Base-by-base conservation (phyloP, 2,113 vertebrate species). In the Crocuta crocuta region DNA sequence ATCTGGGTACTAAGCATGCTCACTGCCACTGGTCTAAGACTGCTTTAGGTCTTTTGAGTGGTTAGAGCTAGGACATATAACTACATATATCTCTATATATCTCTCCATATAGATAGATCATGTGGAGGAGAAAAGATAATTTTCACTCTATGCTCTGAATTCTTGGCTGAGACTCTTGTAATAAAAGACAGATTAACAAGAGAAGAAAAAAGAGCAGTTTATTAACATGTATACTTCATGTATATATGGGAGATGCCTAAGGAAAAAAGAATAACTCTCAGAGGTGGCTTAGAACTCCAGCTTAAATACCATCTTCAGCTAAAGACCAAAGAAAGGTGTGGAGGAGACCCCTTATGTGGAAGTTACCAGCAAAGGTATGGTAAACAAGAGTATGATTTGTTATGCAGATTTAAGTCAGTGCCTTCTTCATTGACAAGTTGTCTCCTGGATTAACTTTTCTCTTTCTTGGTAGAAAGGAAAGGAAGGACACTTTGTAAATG, bases 301-400 rank as follows among this genome's bases (percentile, higher is more conserved):
- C 83, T 87, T 80, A 70, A 94, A 94, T n/a, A 70, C 21, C 28
- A 58, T 93, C 50, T 94, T 94, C 74, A 48, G 48, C 48, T 70
- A 26, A 87, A 80, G 35, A 94, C 65, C 80, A 61, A 87, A 94
- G 73, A 35, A 87, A 80, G 15, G 74, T 31, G 35, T 70, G 10
- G 15, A 31, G 7, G 50, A 71, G 31, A 71, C 16, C 3, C 80
- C 19, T 94, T 58, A 61, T 5, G 39, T 33, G 4, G 21, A 48
- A 24, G 23, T 55, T 80, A 21, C 8, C 7, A 80, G 50, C 39
- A 79, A 87, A 80, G 88, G 31, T 65, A 53, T 53, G 35, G 84
- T 61, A 80, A 88, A 88, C 10, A 58, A 78, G 83, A 80, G 35
- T 11, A 71, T 3, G 15, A 58, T 71, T 58, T 80, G 48, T 94